These are phyloP conservation scores for Linnaemya tessellans DNA, from an alignment of 2,888 invertebrate species.

Conservation along the genomic window DNA sequence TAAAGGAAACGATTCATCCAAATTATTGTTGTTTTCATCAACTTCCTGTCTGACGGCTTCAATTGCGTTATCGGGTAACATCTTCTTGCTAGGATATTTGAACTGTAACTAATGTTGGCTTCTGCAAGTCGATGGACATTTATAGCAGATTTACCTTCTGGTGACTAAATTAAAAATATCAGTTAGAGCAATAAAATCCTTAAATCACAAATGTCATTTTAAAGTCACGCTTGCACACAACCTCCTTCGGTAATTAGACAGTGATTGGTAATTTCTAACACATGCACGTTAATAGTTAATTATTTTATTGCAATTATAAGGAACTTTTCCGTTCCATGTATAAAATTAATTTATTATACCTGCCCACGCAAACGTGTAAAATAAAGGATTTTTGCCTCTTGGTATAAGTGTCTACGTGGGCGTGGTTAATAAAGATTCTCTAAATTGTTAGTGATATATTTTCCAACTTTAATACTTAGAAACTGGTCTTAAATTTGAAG, in stretches of 20 bases:
- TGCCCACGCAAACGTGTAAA: too few relatives aligned
- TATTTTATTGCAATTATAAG: not conserved
- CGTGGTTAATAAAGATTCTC: too few relatives aligned
- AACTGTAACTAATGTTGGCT: not conserved
- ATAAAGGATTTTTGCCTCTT: too few relatives aligned
- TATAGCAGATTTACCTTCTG: not conserved
- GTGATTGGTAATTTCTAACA: not conserved
- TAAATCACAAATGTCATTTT: not conserved
- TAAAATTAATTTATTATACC: too few relatives aligned
- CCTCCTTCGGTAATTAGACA: not conserved
- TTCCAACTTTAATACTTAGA: too few relatives aligned
- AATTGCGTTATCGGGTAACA: slow-evolving; percentile 21
- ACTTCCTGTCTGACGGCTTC: not conserved
- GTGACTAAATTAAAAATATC: not conserved
- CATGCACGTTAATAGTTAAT: not conserved
- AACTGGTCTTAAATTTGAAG: too few relatives aligned
- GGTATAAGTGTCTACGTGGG: too few relatives aligned
- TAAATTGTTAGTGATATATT: too few relatives aligned
- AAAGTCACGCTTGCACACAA: too few relatives aligned
- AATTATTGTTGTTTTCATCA: not conserved
- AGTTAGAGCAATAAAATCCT: not conserved
- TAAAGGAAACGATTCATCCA: not conserved
- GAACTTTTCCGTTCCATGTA: not conserved
- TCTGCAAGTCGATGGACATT: not conserved
- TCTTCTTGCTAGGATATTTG: not conserved